Conservation (phyloP, 2,888 invertebrate species). For the Pyrocoelia pectoralis region DNA sequence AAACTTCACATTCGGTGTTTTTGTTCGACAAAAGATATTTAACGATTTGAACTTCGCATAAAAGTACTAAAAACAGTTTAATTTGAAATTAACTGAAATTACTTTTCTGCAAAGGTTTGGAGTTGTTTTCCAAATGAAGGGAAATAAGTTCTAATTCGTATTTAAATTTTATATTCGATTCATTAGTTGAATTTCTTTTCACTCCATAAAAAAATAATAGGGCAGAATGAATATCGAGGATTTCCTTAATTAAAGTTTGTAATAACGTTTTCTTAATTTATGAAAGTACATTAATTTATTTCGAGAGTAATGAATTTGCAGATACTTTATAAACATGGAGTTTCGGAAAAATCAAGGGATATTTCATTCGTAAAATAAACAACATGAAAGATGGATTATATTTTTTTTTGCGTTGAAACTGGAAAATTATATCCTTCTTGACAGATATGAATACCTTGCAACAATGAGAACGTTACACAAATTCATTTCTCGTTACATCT, state of each 20-base stretch:
- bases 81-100: slow-evolving; percentile 3
- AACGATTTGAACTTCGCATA: not conserved
- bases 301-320: not conserved
- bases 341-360: not conserved
- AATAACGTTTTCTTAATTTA: not conserved
- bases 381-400: no score
- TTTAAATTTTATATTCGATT: slow-evolving; percentile 9
- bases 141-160: slow-evolving; percentile 9
- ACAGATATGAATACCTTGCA: no score
- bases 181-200: not conserved
- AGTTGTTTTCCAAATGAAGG: not conserved
- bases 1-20: no score
- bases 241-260: not conserved
- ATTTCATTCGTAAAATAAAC: no score
- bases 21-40: no score
- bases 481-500: no score
- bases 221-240: not conserved
- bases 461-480: no score
- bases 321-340: not conserved
- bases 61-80: not conserved
- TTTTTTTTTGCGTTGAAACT: no score
- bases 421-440: no score
- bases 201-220: not conserved
- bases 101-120: not conserved
- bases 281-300: not conserved